phyloP scores from a whole-genome alignment of 1,140 invertebrate species.

The Drosophila saltans region DNA sequence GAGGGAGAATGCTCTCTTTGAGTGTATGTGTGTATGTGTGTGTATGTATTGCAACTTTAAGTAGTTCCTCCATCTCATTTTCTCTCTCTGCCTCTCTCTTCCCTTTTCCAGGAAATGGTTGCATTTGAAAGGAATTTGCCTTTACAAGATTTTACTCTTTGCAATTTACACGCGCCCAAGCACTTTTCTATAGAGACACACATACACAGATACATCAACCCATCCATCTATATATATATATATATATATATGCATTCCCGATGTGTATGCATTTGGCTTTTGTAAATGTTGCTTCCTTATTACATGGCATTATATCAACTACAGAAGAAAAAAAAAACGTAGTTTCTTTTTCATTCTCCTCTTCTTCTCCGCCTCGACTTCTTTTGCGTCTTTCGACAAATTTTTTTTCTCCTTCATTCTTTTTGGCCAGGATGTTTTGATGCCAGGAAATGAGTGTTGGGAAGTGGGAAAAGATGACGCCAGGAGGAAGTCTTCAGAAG shows the following conservation, averaged over 20 bases:
- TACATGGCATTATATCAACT: constrained; percentile 42
- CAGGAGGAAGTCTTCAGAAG: constrained; percentile 13
- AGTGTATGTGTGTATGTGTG: constrained; percentile 22
- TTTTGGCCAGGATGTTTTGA: constrained; percentile 9
- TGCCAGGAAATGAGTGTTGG: not conserved
- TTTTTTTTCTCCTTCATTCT: not conserved
- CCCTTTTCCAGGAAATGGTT: constrained; percentile 54
- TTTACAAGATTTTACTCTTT: constrained; percentile 81
- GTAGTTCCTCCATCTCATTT: constrained; percentile 56
- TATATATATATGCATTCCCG: constrained; percentile 31
- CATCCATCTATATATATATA: constrained; percentile 22
- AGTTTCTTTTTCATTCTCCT: constrained; percentile 15
- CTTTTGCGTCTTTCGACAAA: not conserved
- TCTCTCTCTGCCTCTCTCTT: constrained; percentile 20
- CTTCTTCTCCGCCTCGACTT: not conserved
- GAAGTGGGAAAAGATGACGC: not conserved
- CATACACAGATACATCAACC: constrained; percentile 9
- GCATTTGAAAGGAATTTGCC: constrained; percentile 80
- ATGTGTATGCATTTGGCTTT: constrained; percentile 70
- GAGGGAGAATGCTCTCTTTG: constrained; percentile 4
- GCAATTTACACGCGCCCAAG: constrained; percentile 75
- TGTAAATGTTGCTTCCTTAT: constrained; percentile 79
- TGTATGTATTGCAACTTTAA: constrained; percentile 67
- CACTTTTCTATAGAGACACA: constrained; percentile 52
- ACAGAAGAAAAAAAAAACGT: constrained; percentile 6